These are phyloP conservation scores for Heliothis peltigera DNA, from an alignment of 2,888 invertebrate species.

Conservation along the genomic window DNA sequence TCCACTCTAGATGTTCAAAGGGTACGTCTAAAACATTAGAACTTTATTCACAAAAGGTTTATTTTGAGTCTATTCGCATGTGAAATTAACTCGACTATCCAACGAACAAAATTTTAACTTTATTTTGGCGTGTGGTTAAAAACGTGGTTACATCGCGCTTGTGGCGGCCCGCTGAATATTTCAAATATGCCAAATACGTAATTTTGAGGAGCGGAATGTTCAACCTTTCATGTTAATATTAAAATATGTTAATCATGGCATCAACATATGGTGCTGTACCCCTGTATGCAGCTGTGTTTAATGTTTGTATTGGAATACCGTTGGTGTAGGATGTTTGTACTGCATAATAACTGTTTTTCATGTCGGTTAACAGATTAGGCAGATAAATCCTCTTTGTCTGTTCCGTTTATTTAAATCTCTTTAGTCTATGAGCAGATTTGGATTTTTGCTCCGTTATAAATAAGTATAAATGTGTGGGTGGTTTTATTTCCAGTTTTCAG, in stretches of 20 bases:
- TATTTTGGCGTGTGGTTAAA: constrained; percentile 50
- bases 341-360: not conserved
- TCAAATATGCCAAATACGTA: constrained; percentile 76
- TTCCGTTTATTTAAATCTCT: not conserved
- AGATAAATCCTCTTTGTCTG: not conserved
- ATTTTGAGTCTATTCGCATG: constrained; percentile 37
- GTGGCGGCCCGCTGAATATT: constrained; percentile 74
- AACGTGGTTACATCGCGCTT: constrained; percentile 39
- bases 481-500: not conserved
- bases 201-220: constrained; percentile 74
- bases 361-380: not conserved
- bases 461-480: not conserved
- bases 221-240: constrained; percentile 80
- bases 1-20: not conserved
- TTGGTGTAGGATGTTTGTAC: not conserved
- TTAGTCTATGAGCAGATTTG: not conserved
- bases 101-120: constrained; percentile 45
- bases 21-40: constrained; percentile 10
- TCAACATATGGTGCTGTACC: constrained; percentile 76
- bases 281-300: constrained; percentile 69
- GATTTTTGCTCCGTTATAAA: not conserved
- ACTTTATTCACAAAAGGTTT: constrained; percentile 13
- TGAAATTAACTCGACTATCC: constrained; percentile 43
- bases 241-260: constrained; percentile 83
- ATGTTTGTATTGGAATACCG: constrained; percentile 20